A percentile compares a stretch with the other conserved stretches of the same genome.
phyloP scores from a whole-genome alignment of 1,140 invertebrate genomes.

The Rhizoglyphus robini region DNA sequence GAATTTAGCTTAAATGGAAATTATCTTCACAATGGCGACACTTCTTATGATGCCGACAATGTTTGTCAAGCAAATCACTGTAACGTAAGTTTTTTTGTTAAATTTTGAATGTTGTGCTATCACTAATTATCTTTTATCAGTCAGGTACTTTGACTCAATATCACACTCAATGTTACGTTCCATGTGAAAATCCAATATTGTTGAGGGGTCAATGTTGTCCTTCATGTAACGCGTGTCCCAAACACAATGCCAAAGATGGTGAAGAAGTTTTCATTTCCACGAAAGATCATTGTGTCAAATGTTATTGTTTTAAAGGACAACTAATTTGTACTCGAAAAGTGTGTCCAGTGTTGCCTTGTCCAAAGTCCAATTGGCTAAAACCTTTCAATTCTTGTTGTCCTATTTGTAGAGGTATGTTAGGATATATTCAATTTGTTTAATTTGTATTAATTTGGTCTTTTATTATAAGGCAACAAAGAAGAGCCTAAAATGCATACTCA shows the following conservation, averaged over 20 bases:
- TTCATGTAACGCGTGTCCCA: conserved; percentile 9
- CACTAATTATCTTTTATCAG: not conserved
- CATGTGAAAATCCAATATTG: conserved; percentile 1
- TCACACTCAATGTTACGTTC: not conserved
- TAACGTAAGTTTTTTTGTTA: conserved; percentile 14
- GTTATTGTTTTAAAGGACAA: conserved; percentile 53
- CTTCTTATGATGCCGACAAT: not conserved
- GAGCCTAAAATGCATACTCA: not conserved
- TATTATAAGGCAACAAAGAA: conserved; percentile 4
- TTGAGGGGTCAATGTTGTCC: conserved; percentile 16
- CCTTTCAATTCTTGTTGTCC: conserved; percentile 67
- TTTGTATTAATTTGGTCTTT: too few relatives aligned
- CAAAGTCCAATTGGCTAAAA: conserved; percentile 46
- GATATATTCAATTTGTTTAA: not conserved
- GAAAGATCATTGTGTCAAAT: conserved; percentile 72
- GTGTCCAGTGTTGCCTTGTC: conserved; percentile 68
- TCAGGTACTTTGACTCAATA: not conserved
- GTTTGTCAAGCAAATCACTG: conserved; percentile 5
- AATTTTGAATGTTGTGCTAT: not conserved
- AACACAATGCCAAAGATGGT: conserved; percentile 6
- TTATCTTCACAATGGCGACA: not conserved
- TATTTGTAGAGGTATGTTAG: conserved; percentile 46
- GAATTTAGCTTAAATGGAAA: not conserved
- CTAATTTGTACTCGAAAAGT: conserved; percentile 65
- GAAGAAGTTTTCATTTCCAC: not conserved